These are phyloP conservation scores for Styela plicata DNA, from an alignment of 23 tunicate species.

Conservation along the genomic window DNA sequence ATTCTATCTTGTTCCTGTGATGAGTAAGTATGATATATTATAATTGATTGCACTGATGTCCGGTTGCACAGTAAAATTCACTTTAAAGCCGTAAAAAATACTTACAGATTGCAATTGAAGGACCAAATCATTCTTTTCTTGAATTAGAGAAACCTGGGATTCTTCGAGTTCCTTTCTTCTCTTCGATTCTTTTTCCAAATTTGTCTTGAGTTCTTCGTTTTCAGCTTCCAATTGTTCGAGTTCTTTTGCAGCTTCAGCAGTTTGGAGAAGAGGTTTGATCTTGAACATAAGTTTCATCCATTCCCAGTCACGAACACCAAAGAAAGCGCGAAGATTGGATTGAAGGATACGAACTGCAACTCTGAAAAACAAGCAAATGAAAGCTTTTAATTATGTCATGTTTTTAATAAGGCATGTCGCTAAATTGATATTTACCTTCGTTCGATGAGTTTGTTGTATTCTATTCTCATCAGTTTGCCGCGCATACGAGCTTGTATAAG, in stretches of 20 bases:
- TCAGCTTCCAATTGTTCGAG: slow-evolving; percentile 83
- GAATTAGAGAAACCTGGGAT: slow-evolving; percentile 72
- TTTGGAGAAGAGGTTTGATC: slow-evolving; percentile 94
- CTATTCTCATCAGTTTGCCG: slow-evolving; percentile 77
- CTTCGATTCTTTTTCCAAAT: slow-evolving; percentile 85
- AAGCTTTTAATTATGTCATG: background rate
- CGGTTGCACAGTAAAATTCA: too few species aligned
- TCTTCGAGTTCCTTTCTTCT: slow-evolving; percentile 93
- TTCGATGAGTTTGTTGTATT: slow-evolving; percentile 92
- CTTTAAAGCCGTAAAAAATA: background rate
- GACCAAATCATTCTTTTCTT: slow-evolving; percentile 92
- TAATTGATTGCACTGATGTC: background rate
- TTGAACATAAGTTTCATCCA: slow-evolving; percentile 96
- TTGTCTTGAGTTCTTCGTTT: slow-evolving; percentile 72
- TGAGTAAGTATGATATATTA: background rate
- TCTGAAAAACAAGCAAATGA: slow-evolving; percentile 20
- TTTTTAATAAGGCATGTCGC: background rate
- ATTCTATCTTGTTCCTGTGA: slow-evolving; percentile 90
- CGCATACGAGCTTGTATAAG: slow-evolving; percentile 84
- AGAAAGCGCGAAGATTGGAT: slow-evolving; percentile 85
- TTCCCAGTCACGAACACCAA: slow-evolving; percentile 87
- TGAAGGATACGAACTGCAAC: slow-evolving; percentile 85
- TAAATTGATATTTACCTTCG: slow-evolving; percentile 41
- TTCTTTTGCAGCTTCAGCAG: slow-evolving; percentile 93
- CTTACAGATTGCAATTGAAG: slow-evolving; percentile 48